Percentiles rank a stretch among this genome's conserved stretches.
These are phyloP conservation scores for Stenolophus ochropezus DNA, from an alignment of 2,888 invertebrate species.

Conservation along the genomic window DNA sequence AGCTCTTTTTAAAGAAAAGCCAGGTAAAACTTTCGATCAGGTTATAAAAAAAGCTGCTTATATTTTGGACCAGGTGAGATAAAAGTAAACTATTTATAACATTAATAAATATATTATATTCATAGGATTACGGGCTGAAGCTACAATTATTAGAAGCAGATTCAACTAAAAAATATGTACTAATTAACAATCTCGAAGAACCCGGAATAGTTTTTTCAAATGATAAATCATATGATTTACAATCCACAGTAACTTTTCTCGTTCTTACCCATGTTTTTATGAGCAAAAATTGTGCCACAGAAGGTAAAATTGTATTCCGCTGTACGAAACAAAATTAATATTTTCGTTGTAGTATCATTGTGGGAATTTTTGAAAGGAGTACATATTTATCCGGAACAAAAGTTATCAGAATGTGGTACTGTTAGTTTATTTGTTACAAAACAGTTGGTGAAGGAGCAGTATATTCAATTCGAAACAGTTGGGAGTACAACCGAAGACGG, in stretches of 20 bases:
- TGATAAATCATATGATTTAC: background rate
- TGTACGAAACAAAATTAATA: background rate
- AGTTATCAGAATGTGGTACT: background rate
- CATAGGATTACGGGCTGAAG: constrained; percentile 41
- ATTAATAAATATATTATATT: background rate
- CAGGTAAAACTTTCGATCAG: background rate
- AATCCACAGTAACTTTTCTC: constrained; percentile 33
- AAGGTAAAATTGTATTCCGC: constrained; percentile 2
- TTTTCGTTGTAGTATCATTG: constrained; percentile 22
- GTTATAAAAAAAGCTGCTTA: background rate
- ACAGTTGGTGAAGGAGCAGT: constrained; percentile 41
- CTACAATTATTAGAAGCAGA: background rate
- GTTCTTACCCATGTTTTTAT: constrained; percentile 48
- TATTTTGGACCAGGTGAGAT: constrained; percentile 9
- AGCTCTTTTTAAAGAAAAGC: constrained; percentile 1
- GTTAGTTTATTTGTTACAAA: constrained; percentile 29
- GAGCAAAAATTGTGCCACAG: constrained; percentile 23
- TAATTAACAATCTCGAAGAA: background rate
- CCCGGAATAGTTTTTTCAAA: background rate
- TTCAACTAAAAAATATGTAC: constrained; percentile 34
- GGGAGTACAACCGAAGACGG: background rate
- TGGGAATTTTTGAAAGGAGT: constrained; percentile 44
- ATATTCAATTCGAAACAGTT: background rate
- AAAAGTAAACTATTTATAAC: background rate
- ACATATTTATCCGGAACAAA: background rate